Evolutionary conservation across 2,888 invertebrate genomes (phyloP).

Genomic region (Reticulitermes lucifugus): DNA sequence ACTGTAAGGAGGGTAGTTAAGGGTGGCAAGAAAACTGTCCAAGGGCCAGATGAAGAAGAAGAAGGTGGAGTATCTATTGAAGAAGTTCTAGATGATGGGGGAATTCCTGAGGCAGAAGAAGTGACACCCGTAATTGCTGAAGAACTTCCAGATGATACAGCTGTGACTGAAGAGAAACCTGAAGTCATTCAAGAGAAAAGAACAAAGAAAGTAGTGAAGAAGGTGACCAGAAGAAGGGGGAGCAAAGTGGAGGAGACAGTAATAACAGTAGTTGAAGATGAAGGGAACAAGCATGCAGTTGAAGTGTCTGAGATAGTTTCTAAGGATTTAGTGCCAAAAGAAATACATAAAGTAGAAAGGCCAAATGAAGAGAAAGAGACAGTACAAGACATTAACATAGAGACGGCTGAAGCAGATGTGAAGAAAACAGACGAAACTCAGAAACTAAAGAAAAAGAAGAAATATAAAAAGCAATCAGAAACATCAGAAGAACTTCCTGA

Average conservation of each 20-base stretch:
- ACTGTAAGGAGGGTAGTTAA: slow-evolving; percentile 42
- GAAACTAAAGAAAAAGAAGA: slow-evolving; percentile 1
- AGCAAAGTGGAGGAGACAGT: slow-evolving; percentile 42
- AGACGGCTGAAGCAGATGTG: neutral
- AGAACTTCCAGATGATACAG: slow-evolving; percentile 47
- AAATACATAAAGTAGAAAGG: slow-evolving; percentile 8
- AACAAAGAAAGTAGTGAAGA: slow-evolving; percentile 44
- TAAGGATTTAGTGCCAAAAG: slow-evolving; percentile 11
- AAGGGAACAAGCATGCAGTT: slow-evolving; percentile 31
- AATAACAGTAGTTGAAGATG: slow-evolving; percentile 47
- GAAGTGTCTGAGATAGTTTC: neutral
- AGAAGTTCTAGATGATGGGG: slow-evolving; percentile 51
- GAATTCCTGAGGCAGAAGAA: slow-evolving; percentile 34
- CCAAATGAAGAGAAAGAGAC: slow-evolving; percentile 35
- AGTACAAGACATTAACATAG: neutral
- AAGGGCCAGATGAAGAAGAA: slow-evolving; percentile 46
- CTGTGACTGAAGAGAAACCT: slow-evolving; percentile 58
- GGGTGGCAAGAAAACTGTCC: slow-evolving; percentile 44
- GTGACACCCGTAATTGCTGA: slow-evolving; percentile 41
- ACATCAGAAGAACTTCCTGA: slow-evolving; percentile 23
- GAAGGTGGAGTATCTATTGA: slow-evolving; percentile 49
- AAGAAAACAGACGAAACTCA: neutral
- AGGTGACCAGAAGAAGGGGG: slow-evolving; percentile 28
- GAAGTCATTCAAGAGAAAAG: slow-evolving; percentile 56
- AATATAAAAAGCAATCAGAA: slow-evolving; percentile 22